A percentile compares a stretch with the other conserved stretches of the same genome.
These are phyloP conservation scores for Antheraea yamamai DNA, from an alignment of 2,888 invertebrate genomes.

Conservation along the genomic window DNA sequence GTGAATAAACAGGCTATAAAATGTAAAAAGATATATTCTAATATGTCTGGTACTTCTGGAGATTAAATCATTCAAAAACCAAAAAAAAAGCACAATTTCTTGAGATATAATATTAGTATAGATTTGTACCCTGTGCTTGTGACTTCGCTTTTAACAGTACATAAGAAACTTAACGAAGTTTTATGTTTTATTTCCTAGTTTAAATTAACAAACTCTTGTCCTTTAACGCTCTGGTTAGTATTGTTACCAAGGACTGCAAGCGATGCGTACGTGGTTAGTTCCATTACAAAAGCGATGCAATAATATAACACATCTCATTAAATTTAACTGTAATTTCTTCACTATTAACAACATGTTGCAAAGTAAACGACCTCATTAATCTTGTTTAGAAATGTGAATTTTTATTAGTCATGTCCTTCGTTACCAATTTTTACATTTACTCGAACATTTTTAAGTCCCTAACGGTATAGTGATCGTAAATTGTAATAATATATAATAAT, in stretches of 20 bases:
- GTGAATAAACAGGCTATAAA: too few relatives aligned
- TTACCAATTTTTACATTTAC: background rate
- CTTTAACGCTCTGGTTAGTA: conserved; percentile 70
- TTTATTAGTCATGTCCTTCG: conserved; percentile 10
- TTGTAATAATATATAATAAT: background rate
- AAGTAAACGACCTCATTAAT: conserved; percentile 15
- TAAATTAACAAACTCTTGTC: conserved; percentile 44
- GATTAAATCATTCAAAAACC: too few relatives aligned
- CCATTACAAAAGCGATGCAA: conserved; percentile 56
- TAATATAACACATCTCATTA: conserved; percentile 44
- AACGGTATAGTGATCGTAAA: conserved; percentile 1
- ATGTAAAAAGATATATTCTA: too few relatives aligned
- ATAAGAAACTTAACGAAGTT: conserved; percentile 14
- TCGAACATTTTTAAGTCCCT: background rate
- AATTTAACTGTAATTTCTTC: conserved; percentile 28
- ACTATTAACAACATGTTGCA: conserved; percentile 14
- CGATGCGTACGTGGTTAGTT: conserved; percentile 11
- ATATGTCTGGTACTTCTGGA: too few relatives aligned
- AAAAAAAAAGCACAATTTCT: too few relatives aligned
- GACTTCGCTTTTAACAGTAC: background rate
- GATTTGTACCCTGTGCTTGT: background rate
- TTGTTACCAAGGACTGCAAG: conserved; percentile 53
- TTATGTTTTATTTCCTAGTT: conserved; percentile 37
- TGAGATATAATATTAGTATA: too few relatives aligned
- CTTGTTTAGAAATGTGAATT: conserved; percentile 14